These are phyloP conservation scores for Hetaerina americana DNA, from an alignment of 1,140 invertebrate genomes.

Conservation along the genomic window DNA sequence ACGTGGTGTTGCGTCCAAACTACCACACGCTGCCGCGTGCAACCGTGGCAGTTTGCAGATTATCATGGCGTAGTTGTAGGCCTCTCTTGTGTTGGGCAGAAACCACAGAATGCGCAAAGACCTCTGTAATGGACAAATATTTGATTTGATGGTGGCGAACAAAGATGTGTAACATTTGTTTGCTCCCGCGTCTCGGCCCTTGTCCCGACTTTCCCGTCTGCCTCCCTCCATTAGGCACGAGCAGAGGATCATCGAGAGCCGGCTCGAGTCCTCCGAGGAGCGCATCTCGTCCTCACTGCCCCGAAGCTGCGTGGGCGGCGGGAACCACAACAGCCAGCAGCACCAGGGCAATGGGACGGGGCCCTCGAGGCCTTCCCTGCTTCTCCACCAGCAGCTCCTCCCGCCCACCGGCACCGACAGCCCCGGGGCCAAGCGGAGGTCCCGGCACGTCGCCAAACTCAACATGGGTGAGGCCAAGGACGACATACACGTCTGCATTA, in stretches of 20 bases:
- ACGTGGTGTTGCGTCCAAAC: too few relatives aligned
- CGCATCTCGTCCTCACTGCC: conserved; percentile 16
- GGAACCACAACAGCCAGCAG: background rate
- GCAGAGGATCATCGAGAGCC: conserved; percentile 57
- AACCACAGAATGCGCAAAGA: too few relatives aligned
- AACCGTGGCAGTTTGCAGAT: too few relatives aligned
- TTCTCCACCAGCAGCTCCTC: conserved; percentile 23
- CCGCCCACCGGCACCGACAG: conserved; percentile 48
- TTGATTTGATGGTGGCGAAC: too few relatives aligned
- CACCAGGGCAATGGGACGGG: background rate
- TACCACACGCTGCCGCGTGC: too few relatives aligned
- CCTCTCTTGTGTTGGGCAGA: too few relatives aligned
- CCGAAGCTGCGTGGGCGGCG: background rate
- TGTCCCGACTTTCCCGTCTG: too few relatives aligned
- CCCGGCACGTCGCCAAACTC: conserved; percentile 71
- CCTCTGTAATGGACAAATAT: too few relatives aligned
- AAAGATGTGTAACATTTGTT: too few relatives aligned
- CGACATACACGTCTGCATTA: conserved; percentile 98
- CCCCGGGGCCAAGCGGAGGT: conserved; percentile 56
- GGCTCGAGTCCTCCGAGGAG: conserved; percentile 53
- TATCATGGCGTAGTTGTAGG: too few relatives aligned
- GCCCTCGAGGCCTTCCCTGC: background rate
- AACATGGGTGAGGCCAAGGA: conserved; percentile 97
- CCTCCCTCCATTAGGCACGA: conserved; percentile 45
- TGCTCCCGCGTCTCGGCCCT: too few relatives aligned